Conservation (phyloP, 2,888 invertebrate species). For the Pantelozetes paolii region DNA sequence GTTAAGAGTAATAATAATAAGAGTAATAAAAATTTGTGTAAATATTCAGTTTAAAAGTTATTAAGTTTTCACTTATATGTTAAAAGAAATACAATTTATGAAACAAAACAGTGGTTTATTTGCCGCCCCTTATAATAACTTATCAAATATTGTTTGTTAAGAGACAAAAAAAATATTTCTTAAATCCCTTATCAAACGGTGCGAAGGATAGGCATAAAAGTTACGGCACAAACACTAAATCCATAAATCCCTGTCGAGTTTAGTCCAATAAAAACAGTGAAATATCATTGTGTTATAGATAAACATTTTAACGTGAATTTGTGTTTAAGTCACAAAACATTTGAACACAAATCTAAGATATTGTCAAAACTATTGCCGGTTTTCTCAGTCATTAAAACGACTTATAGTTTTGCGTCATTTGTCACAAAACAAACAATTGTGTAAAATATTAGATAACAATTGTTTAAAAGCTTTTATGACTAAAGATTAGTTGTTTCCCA, state of each 20-base stretch:
- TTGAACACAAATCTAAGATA: not conserved
- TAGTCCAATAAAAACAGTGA: conserved; percentile 27
- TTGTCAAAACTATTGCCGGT: conserved; percentile 20
- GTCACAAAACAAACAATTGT: conserved; percentile 25
- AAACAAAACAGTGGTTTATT: conserved; percentile 22
- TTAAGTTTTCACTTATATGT: not conserved
- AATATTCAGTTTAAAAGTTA: conserved; percentile 9
- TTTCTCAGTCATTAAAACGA: conserved; percentile 17
- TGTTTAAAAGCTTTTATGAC: not conserved
- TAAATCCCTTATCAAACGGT: not conserved
- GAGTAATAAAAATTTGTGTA: conserved; percentile 22
- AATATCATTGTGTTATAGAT: conserved; percentile 14
- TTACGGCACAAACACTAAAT: too few relatives aligned
- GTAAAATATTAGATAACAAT: conserved; percentile 12
- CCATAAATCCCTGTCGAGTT: conserved; percentile 27
- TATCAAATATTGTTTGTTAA: conserved; percentile 29
- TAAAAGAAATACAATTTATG: conserved; percentile 3
- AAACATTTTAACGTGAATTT: conserved; percentile 19
- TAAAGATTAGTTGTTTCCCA: not conserved
- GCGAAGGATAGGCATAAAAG: not conserved
- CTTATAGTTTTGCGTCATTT: conserved; percentile 13
- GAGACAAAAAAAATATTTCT: conserved; percentile 2
- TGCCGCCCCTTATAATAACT: conserved; percentile 24
- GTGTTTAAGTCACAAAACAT: too few relatives aligned
- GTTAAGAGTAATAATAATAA: conserved; percentile 11